Conservation (phyloP, 2,888 invertebrate genomes). For the Pollenia labialis region DNA sequence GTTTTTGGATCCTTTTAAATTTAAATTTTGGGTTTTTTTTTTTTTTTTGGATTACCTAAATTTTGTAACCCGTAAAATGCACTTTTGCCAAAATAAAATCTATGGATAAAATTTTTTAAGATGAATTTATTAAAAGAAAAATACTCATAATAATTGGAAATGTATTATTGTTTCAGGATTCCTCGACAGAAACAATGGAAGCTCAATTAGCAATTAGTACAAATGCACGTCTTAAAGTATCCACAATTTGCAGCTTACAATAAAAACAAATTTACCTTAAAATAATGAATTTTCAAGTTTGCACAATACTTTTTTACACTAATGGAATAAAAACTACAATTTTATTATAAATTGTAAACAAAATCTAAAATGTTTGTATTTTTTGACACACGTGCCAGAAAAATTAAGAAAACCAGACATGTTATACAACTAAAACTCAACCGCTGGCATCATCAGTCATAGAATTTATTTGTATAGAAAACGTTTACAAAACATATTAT, state of each 20-base stretch:
- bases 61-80: no score
- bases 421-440: slow-evolving; percentile 32
- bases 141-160: neutral
- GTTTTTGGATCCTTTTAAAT: no score
- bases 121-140: no score
- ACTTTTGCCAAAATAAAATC: no score
- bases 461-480: slow-evolving; percentile 42
- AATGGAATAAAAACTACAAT: slow-evolving; percentile 13
- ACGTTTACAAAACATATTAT: slow-evolving; percentile 43
- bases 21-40: no score
- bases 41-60: no score
- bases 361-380: slow-evolving; percentile 44
- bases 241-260: slow-evolving; percentile 52
- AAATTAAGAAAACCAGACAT: slow-evolving; percentile 14
- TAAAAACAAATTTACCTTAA: slow-evolving; percentile 46
- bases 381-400: slow-evolving; percentile 53
- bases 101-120: no score
- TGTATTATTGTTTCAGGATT: slow-evolving; percentile 26
- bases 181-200: neutral
- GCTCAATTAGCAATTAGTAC: neutral
- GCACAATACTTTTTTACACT: slow-evolving; percentile 32
- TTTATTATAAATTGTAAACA: slow-evolving; percentile 54
- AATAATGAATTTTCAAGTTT: slow-evolving; percentile 5
- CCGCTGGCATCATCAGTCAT: neutral
- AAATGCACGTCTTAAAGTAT: slow-evolving; percentile 29